A percentile compares a stretch with the other conserved stretches of the same genome.
Conservation (phyloP, 1,140 invertebrate genomes). For the Leptoteleia sp. region DNA sequence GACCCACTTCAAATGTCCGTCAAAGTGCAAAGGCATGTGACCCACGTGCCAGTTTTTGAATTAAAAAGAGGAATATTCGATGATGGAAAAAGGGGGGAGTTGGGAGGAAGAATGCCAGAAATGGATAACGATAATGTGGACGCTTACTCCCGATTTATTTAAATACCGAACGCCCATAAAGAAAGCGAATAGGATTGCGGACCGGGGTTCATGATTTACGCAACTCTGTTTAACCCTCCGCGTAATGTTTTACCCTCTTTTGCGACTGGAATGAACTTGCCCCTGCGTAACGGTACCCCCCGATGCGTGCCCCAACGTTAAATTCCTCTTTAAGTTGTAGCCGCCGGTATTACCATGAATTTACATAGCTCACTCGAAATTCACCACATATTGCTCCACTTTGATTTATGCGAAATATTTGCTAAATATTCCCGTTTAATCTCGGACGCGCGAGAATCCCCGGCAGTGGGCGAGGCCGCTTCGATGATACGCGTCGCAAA, state of each 20-base stretch:
- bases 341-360: conserved; percentile 79
- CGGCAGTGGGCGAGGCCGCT: conserved; percentile 41
- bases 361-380: conserved; percentile 77
- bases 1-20: conserved; percentile 1
- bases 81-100: too few species aligned
- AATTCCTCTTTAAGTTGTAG: conserved; percentile 71
- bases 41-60: background rate
- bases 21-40: background rate
- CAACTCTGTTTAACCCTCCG: conserved; percentile 46
- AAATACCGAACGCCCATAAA: conserved; percentile 79
- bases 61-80: too few species aligned
- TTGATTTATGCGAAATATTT: conserved; percentile 81
- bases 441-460: conserved; percentile 73
- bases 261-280: conserved; percentile 7
- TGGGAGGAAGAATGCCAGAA: too few species aligned
- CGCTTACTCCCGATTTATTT: conserved; percentile 78
- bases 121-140: conserved; percentile 45
- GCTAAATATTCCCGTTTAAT: conserved; percentile 80
- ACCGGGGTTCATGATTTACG: conserved; percentile 78
- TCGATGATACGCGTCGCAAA: conserved; percentile 34
- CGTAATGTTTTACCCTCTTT: conserved; percentile 48
- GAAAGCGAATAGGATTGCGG: conserved; percentile 78
- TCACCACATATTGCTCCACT: conserved; percentile 78
- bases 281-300: conserved; percentile 20
- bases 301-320: conserved; percentile 56